phyloP scores from a whole-genome alignment of 2,888 invertebrate species.

The Aspidapion aeneum region DNA sequence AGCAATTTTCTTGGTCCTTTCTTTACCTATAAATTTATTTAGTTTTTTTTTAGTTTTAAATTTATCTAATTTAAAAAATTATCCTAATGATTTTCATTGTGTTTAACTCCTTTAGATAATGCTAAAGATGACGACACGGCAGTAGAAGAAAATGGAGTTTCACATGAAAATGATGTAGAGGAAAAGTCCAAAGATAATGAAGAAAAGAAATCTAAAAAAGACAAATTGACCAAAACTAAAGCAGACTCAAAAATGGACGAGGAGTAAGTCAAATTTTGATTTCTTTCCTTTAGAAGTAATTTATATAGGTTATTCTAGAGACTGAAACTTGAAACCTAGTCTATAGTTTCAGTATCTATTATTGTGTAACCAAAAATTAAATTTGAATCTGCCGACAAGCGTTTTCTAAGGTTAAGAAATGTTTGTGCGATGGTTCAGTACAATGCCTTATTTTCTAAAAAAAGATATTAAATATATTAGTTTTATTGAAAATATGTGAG shows the following conservation, averaged over 20 bases:
- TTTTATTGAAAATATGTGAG: no score
- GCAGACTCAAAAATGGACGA: neutral
- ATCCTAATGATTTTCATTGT: no score
- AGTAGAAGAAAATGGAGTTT: neutral
- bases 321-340: neutral
- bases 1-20: neutral
- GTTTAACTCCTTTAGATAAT: neutral
- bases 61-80: no score
- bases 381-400: constrained; percentile 18
- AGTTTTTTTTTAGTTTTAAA: no score
- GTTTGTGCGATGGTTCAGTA: constrained; percentile 23
- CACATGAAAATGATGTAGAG: neutral
- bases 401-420: constrained; percentile 12
- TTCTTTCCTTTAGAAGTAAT: neutral
- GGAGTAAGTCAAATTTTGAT: neutral
- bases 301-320: neutral
- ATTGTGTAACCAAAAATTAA: neutral
- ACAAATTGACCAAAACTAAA: neutral
- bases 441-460: constrained; percentile 4
- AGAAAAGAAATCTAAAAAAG: neutral
- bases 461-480: no score
- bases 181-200: neutral
- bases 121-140: neutral
- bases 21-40: no score
- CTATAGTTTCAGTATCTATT: neutral